phyloP scores from a whole-genome alignment of 2,797 vertebrate species.

The Clarias platycephalus region DNA sequence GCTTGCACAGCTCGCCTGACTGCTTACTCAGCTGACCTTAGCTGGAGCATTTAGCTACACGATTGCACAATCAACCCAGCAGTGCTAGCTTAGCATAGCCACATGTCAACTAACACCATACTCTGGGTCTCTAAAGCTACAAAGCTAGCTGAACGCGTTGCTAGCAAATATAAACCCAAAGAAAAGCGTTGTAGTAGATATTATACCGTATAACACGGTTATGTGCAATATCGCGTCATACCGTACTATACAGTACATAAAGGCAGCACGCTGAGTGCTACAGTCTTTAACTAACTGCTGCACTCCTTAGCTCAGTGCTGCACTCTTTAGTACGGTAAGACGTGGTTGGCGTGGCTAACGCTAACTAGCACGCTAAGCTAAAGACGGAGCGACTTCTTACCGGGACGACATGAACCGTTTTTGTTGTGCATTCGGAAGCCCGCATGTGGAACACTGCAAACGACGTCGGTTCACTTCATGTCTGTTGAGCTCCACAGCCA shows the following conservation, averaged over 20 bases:
- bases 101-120: neutral
- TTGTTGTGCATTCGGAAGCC: constrained; percentile 43
- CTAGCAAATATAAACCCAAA: too few species aligned
- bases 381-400: constrained; percentile 50
- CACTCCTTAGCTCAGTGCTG: too few species aligned
- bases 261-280: too few species aligned
- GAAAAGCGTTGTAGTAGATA: neutral
- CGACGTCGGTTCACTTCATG: constrained; percentile 35
- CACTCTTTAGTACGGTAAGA: neutral
- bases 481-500: constrained; percentile 46
- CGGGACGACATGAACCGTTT: constrained; percentile 60
- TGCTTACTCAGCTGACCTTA: constrained; percentile 4
- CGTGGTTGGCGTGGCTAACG: neutral
- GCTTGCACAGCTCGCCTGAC: neutral
- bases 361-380: constrained; percentile 22
- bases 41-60: neutral
- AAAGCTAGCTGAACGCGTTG: neutral
- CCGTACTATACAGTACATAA: neutral
- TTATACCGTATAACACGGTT: neutral
- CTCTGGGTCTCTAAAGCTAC: neutral
- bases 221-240: neutral
- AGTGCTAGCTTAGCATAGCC: neutral
- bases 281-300: neutral
- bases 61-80: constrained; percentile 9
- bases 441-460: constrained; percentile 46